Evolutionary conservation across 2,888 invertebrate genomes (phyloP).

Genomic region (Ormyrus labotus): DNA sequence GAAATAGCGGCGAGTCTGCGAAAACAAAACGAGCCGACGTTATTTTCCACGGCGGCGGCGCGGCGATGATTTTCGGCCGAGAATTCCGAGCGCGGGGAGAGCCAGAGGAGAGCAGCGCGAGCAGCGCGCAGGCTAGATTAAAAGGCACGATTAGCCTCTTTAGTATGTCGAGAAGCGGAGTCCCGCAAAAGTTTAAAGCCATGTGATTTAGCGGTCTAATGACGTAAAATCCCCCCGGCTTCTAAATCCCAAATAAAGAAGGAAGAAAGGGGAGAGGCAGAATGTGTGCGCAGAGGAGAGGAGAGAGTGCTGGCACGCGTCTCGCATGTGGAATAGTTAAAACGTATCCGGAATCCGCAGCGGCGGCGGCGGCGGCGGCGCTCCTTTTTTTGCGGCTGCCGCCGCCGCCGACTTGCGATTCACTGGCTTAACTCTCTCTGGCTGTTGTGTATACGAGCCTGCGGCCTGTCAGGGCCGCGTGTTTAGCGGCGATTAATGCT

Average conservation of each 20-base stretch:
- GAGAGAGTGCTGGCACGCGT: constrained; percentile 37
- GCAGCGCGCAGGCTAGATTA: constrained; percentile 31
- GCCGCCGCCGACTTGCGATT: not conserved
- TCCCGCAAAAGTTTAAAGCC: constrained; percentile 47
- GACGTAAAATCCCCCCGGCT: constrained; percentile 41
- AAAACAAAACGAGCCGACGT: too few species aligned
- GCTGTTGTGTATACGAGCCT: not conserved
- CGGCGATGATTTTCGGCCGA: constrained; percentile 22
- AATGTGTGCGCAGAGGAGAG: not conserved
- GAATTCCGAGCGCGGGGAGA: constrained; percentile 8
- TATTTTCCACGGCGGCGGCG: constrained; percentile 4
- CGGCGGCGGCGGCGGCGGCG: not conserved
- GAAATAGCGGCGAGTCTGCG: constrained; percentile 3
- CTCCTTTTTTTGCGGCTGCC: too few species aligned
- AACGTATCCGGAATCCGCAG: constrained; percentile 35
- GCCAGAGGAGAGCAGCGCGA: too few species aligned
- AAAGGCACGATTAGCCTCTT: constrained; percentile 47
- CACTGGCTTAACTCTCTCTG: constrained; percentile 1
- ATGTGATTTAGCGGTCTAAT: constrained; percentile 54
- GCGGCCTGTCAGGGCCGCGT: not conserved
- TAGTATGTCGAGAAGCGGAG: constrained; percentile 39
- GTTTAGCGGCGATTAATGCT: constrained; percentile 38
- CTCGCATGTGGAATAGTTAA: constrained; percentile 51
- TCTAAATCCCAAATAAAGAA: constrained; percentile 50
- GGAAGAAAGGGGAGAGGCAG: not conserved